Evolutionary conservation across 1,140 invertebrate genomes (phyloP).

Genomic region (Meloidogyne exigua): DNA sequence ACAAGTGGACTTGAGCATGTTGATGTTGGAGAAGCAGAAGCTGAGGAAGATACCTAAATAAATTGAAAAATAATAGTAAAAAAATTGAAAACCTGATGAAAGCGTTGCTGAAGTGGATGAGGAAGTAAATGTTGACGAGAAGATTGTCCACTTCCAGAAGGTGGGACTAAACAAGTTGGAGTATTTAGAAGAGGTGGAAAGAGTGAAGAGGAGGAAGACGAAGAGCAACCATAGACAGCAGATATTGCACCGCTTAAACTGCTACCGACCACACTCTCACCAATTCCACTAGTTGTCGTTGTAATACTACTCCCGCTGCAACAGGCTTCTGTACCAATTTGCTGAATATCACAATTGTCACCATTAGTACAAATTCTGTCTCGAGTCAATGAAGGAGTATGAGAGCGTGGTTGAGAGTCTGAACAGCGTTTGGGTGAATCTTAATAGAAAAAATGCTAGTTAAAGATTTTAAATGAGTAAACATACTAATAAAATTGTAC

Average conservation of each 20-base stretch:
- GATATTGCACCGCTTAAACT: not conserved
- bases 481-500: constrained; percentile 36
- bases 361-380: not conserved
- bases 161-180: not conserved
- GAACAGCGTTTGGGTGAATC: not conserved
- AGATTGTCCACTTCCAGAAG: not conserved
- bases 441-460: not conserved
- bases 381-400: constrained; percentile 29
- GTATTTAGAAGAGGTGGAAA: constrained; percentile 20
- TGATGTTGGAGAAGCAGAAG: constrained; percentile 32
- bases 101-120: constrained; percentile 23
- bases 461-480: not conserved
- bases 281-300: constrained; percentile 20
- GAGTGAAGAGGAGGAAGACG: constrained; percentile 24
- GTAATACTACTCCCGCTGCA: constrained; percentile 8
- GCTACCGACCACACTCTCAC: not conserved
- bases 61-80: not conserved
- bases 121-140: constrained; percentile 14
- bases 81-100: constrained; percentile 11
- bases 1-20: constrained; percentile 32
- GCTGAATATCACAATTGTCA: not conserved
- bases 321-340: not conserved
- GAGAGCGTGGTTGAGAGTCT: constrained; percentile 15
- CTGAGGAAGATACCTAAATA: constrained; percentile 24
- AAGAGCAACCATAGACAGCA: not conserved